These are phyloP conservation scores for Catostylus mosaicus DNA, from an alignment of 30 jellyfish, hydroid and myxozoan genomes.

Conservation along the genomic window DNA sequence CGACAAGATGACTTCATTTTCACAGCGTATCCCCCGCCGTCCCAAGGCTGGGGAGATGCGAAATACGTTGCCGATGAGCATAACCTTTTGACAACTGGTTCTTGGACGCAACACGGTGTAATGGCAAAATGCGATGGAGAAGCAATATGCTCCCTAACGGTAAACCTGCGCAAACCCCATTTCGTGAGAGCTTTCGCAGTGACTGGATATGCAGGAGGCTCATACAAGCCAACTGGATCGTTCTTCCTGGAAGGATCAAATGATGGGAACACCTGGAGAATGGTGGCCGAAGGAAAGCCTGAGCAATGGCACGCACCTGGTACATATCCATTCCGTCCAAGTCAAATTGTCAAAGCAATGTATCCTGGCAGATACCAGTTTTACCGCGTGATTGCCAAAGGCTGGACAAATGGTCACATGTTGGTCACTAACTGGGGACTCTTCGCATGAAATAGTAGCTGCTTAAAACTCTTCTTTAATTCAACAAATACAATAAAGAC, in stretches of 20 bases:
- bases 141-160: background rate
- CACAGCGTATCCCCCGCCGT: background rate
- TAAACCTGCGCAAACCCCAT: slow-evolving; percentile 9
- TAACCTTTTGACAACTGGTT: background rate
- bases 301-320: slow-evolving; percentile 50
- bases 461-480: too few relatives aligned
- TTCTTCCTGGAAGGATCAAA: slow-evolving; percentile 37
- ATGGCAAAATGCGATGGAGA: background rate
- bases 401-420: background rate
- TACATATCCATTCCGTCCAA: slow-evolving; percentile 23
- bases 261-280: slow-evolving; percentile 22
- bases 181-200: slow-evolving; percentile 37
- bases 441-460: background rate
- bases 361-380: slow-evolving; percentile 18
- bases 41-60: slow-evolving; percentile 16
- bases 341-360: slow-evolving; percentile 22
- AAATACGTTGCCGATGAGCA: slow-evolving; percentile 40
- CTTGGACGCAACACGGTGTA: slow-evolving; percentile 13
- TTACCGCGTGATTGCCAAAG: background rate
- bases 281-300: slow-evolving; percentile 22
- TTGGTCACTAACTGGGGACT: background rate
- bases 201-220: slow-evolving; percentile 37
- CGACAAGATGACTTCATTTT: background rate
- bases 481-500: too few relatives aligned
- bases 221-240: slow-evolving; percentile 9